Evolutionary conservation across 1,140 invertebrate genomes (phyloP), one percentile per base, ranked within the genome.

Genomic region (Drosophila teissieri): DNA sequence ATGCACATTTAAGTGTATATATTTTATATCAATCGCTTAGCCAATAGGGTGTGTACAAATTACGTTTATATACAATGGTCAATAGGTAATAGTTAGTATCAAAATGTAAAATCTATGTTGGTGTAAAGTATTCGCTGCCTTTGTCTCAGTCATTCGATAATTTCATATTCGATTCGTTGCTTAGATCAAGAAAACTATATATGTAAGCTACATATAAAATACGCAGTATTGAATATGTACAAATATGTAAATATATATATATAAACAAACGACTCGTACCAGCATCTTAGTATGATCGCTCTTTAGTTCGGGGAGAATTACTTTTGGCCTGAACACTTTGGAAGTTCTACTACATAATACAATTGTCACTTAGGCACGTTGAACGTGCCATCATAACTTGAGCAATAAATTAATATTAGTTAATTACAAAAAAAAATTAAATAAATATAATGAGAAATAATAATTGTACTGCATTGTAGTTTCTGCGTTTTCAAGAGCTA

Each of bases 321-420:
- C 75, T 88, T 88, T 88, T 86, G 83, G 83, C 79, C 82, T 86
- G 83, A 86, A 86, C 83, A 86, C 83, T 86, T 86, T 86, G 83
- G 83, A 83, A 86, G 83, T 84, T 79, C 40, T 58, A 61, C 70
- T 88, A 88, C 63, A 80, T 82, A 88, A 89, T 83, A 89, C 84
- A 79, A 68, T 55, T 15, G 27, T n/a, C 49, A 46, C 31, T 62
- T n/a, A 22, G 44, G 60, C 62, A 70, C 82, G 83, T 76, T 69
- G 51, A 54, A 88, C 83, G 79, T 67, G 68, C 37, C 42, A 48
- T 45, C 62, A 15, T 17, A 36, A 52, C 31, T 49, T n/a, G 49
- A 52, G 49, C 49, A 62, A 57, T 76, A 67, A 69, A 39, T 77
- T 60, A 55, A 51, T 40, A 56, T 49, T 48, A 78, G 68, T 67